These are phyloP conservation scores for Hedya salicella DNA, from an alignment of 2,888 invertebrate species.

Conservation along the genomic window DNA sequence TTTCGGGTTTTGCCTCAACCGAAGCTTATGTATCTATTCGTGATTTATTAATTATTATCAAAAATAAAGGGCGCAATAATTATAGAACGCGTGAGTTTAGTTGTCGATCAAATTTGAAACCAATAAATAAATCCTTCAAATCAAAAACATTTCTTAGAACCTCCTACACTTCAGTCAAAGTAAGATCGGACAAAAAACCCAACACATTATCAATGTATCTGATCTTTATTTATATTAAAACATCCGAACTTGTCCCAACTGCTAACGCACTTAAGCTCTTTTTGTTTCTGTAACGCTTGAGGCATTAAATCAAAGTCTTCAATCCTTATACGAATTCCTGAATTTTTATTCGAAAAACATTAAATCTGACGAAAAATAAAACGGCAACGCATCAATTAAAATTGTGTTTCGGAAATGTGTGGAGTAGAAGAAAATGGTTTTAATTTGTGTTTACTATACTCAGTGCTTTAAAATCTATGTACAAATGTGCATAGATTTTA, in stretches of 20 bases:
- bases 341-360: conserved; percentile 67
- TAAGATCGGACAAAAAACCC: conserved; percentile 27
- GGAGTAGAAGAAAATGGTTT: conserved; percentile 18
- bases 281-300: conserved; percentile 51
- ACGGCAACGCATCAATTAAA: conserved; percentile 77
- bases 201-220: conserved; percentile 39
- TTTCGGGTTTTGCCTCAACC: not conserved
- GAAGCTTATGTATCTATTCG: not conserved
- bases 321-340: conserved; percentile 58
- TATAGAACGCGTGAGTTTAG: not conserved
- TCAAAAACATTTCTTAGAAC: conserved; percentile 39
- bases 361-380: conserved; percentile 75
- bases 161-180: conserved; percentile 33
- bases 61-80: conserved; percentile 8
- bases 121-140: conserved; percentile 33
- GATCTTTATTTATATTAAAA: conserved; percentile 21
- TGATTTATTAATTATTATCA: not conserved
- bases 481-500: no score
- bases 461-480: no score
- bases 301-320: conserved; percentile 68
- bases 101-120: conserved; percentile 35
- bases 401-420: conserved; percentile 56
- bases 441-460: no score
- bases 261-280: conserved; percentile 9
- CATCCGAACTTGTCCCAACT: not conserved